Conservation (phyloP, 1,140 invertebrate species). For the Oncopeltus fasciatus region DNA sequence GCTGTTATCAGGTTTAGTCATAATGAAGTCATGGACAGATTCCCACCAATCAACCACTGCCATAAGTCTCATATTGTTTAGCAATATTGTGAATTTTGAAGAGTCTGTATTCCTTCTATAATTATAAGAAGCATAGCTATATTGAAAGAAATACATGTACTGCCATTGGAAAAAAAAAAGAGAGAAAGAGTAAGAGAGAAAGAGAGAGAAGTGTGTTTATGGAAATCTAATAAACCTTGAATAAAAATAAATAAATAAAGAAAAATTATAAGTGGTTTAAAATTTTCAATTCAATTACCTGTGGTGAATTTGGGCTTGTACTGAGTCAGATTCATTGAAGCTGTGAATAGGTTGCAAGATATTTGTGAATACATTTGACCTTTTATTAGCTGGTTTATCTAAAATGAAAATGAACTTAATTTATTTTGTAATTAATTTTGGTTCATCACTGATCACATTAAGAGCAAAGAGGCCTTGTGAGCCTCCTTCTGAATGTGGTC, state of each 20-base stretch:
- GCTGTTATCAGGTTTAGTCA: constrained; percentile 26
- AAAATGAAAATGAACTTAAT: constrained; percentile 15
- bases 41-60: constrained; percentile 90
- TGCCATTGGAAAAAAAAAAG: background rate
- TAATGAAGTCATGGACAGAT: constrained; percentile 65
- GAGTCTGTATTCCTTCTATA: constrained; percentile 41
- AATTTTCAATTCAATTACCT: constrained; percentile 30
- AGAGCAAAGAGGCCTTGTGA: no score
- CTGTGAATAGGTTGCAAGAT: constrained; percentile 62
- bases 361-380: constrained; percentile 75
- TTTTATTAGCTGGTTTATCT: constrained; percentile 49
- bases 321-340: constrained; percentile 25
- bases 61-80: constrained; percentile 92
- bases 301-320: constrained; percentile 77
- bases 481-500: no score
- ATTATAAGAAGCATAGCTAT: background rate
- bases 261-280: background rate
- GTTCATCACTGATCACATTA: no score
- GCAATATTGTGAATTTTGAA: constrained; percentile 73
- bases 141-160: no score
- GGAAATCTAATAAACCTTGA: background rate
- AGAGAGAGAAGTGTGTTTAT: background rate
- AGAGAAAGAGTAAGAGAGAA: background rate
- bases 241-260: background rate
- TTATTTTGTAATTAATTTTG: no score